A percentile compares a stretch with the other conserved stretches of the same genome.
Evolutionary conservation across 2,113 vertebrate species (phyloP).

Genomic region (Cranoglanis bouderius): DNA sequence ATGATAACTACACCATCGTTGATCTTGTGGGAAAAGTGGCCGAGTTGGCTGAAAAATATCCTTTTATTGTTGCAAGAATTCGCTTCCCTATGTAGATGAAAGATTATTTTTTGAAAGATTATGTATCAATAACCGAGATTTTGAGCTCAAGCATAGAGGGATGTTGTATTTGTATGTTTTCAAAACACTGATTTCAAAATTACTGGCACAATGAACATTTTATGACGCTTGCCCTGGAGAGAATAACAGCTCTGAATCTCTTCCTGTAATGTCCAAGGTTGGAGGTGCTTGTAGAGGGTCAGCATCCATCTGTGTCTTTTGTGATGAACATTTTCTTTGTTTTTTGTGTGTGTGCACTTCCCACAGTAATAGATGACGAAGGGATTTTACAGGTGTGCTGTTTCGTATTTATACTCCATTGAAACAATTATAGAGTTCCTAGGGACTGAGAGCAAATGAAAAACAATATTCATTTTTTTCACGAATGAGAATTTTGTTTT

Average conservation of each 20-base stretch:
- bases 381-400: not conserved
- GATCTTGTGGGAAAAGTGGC: constrained; percentile 90
- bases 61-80: constrained; percentile 65
- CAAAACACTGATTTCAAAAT: not conserved
- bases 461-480: not conserved
- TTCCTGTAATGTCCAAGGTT: not conserved
- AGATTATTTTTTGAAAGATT: not conserved
- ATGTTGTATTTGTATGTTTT: not conserved
- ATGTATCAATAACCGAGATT: not conserved
- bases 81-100: not conserved
- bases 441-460: not conserved
- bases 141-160: not conserved
- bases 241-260: not conserved
- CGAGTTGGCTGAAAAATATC: constrained; percentile 98
- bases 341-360: too few species aligned
- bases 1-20: constrained; percentile 87
- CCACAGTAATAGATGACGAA: not conserved
- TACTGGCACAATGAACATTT: not conserved
- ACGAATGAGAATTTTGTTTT: not conserved
- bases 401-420: not conserved
- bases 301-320: not conserved
- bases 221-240: not conserved
- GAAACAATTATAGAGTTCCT: not conserved
- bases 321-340: not conserved
- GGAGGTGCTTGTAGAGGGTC: not conserved